These are phyloP conservation scores for Agrotis ipsilon DNA, from an alignment of 2,888 invertebrate genomes.

Conservation along the genomic window DNA sequence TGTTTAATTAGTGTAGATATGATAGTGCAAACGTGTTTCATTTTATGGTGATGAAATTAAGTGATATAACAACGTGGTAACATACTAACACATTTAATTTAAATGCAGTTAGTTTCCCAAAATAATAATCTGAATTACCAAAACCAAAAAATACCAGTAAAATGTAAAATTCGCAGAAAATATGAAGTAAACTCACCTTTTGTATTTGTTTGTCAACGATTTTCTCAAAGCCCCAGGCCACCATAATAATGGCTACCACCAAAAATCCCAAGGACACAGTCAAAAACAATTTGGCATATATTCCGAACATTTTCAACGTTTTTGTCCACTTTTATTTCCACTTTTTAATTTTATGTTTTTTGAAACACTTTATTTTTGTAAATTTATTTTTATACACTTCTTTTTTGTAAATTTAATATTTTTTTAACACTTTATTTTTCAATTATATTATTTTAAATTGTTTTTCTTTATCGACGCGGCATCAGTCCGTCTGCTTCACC, in stretches of 20 bases:
- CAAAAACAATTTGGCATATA: conserved; percentile 79
- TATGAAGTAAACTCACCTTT: conserved; percentile 79
- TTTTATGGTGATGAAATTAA: neutral
- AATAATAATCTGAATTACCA: neutral
- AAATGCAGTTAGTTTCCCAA: neutral
- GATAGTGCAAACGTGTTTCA: neutral
- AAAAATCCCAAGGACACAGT: conserved; percentile 78
- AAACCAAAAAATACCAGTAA: neutral
- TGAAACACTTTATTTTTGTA: neutral
- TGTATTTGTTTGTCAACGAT: conserved; percentile 85
- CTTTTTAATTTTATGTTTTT: conserved; percentile 28
- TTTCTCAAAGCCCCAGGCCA: conserved; percentile 88
- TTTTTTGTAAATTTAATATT: conserved; percentile 20
- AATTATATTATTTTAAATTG: neutral
- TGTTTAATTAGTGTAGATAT: neutral
- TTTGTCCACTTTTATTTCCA: conserved; percentile 18
- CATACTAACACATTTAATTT: conserved; percentile 7
- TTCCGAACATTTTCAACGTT: conserved; percentile 79
- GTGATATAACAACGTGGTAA: neutral
- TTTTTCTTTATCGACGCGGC: conserved; percentile 34
- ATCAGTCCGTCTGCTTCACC: conserved; percentile 65
- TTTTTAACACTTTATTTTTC: neutral
- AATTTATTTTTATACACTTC: conserved; percentile 15
- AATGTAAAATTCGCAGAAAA: neutral
- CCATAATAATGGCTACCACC: conserved; percentile 82